Percentiles rank a stretch among this genome's conserved stretches.
These are phyloP conservation scores for Erythrolamprus reginae DNA, from an alignment of 2,113 vertebrate species.

Conservation along the genomic window DNA sequence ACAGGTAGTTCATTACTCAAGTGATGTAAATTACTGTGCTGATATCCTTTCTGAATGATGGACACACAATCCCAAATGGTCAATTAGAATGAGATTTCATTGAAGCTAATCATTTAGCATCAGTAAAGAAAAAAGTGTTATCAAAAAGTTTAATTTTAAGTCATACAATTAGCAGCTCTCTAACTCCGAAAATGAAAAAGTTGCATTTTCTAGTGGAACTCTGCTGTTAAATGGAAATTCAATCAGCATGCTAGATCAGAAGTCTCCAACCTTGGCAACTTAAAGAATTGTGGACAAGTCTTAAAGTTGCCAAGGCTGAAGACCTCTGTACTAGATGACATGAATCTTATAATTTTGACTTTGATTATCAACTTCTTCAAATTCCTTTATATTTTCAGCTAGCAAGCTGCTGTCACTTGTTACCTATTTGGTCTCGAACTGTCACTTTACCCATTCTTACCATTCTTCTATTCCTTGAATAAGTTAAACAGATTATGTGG, in stretches of 20 bases:
- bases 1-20: neutral
- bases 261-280: too few relatives aligned
- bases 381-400: neutral
- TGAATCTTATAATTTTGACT: neutral
- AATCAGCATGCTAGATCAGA: neutral
- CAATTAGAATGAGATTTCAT: neutral
- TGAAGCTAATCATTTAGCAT: neutral
- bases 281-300: too few relatives aligned
- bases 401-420: neutral
- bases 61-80: neutral
- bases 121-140: neutral
- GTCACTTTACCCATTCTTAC: neutral
- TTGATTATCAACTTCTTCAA: neutral
- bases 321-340: neutral
- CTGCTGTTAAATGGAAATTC: neutral
- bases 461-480: neutral
- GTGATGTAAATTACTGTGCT: neutral
- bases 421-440: neutral
- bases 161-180: neutral
- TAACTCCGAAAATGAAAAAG: neutral
- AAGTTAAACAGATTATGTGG: neutral
- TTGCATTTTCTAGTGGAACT: neutral
- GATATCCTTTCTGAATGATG: neutral
- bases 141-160: neutral
- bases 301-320: too few relatives aligned